These are phyloP conservation scores for Alloscopus bannaensis DNA, from an alignment of 2,888 invertebrate species.

Conservation along the genomic window DNA sequence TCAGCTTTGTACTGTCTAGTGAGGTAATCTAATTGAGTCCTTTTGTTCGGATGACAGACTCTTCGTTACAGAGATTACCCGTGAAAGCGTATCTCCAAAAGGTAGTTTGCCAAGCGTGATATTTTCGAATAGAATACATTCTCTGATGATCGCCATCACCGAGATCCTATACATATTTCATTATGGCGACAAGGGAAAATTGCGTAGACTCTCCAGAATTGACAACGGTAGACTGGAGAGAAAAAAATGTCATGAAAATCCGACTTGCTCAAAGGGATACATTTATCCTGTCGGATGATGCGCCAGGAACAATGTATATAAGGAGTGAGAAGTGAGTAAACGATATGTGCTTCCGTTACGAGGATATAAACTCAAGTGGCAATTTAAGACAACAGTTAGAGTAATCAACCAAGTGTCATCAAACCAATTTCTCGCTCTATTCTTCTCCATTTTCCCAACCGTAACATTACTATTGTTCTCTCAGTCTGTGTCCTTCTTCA, in stretches of 20 bases:
- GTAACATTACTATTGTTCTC: no score
- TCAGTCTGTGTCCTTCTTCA: no score
- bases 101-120: no score
- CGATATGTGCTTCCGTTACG: neutral
- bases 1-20: constrained; percentile 10
- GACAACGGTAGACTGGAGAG: no score
- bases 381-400: constrained; percentile 59
- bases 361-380: constrained; percentile 53
- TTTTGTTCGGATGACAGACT: constrained; percentile 62
- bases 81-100: no score
- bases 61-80: constrained; percentile 54
- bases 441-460: neutral
- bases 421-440: constrained; percentile 56
- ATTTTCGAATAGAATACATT: no score
- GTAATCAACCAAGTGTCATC: constrained; percentile 62
- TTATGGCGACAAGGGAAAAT: no score
- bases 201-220: constrained; percentile 40
- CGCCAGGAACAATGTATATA: neutral
- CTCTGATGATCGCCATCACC: no score
- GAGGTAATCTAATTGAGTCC: constrained; percentile 64
- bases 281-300: constrained; percentile 38
- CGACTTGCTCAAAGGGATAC: constrained; percentile 25
- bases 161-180: no score
- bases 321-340: neutral
- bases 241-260: no score